phyloP scores from a whole-genome alignment of 2,113 vertebrate genomes.

The Jaculus jaculus region DNA sequence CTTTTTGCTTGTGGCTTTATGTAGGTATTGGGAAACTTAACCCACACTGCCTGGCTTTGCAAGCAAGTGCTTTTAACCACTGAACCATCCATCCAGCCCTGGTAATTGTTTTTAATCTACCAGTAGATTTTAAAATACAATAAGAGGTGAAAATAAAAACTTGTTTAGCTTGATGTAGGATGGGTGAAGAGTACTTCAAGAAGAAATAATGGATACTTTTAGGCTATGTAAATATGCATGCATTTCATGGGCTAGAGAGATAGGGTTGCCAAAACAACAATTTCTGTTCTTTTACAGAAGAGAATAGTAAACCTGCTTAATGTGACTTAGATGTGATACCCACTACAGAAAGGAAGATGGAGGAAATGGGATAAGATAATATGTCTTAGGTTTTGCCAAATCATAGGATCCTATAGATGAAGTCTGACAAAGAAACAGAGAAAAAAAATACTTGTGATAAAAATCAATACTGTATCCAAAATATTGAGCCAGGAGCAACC shows the following conservation, averaged over 20 bases:
- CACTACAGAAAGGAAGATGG: not conserved
- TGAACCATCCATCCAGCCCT: too few relatives aligned
- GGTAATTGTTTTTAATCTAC: not conserved
- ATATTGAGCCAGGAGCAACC: not conserved
- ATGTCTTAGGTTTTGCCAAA: not conserved
- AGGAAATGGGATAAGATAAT: not conserved
- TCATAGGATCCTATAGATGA: not conserved
- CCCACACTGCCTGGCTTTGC: too few relatives aligned
- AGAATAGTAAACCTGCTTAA: not conserved
- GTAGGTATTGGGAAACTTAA: too few relatives aligned
- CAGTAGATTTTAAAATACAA: constrained; percentile 17
- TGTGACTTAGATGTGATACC: not conserved
- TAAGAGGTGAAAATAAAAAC: not conserved
- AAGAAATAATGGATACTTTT: not conserved
- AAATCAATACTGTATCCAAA: not conserved
- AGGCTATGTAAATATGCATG: not conserved
- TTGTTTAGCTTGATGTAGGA: not conserved
- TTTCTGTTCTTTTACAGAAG: not conserved
- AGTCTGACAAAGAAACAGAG: not conserved
- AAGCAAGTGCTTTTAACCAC: too few relatives aligned
- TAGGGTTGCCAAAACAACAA: not conserved
- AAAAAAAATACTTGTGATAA: not conserved
- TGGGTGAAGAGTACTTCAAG: not conserved
- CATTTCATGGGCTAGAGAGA: not conserved
- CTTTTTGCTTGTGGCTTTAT: too few relatives aligned